Base-by-base conservation (phyloP, 2,888 invertebrate species). In the Xestia sexstrigata region DNA sequence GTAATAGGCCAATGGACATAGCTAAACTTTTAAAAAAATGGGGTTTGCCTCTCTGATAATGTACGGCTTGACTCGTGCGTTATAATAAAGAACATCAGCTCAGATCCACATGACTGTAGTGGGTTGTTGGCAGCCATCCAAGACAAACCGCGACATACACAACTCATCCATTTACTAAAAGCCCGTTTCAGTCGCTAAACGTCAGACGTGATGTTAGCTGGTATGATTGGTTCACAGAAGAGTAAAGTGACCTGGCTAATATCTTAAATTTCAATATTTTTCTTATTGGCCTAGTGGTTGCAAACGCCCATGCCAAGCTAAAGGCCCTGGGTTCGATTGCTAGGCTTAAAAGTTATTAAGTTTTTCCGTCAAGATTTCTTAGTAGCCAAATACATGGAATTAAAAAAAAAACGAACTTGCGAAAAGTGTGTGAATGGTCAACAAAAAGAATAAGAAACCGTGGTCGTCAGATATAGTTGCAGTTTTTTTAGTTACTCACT, bases 91-190 rank as follows among this genome's bases (percentile, higher is more conserved):
- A n/a, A 52, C 17, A 17, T 55, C 26, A 63, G 52, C 23, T 52
- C 60, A 23, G 49, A 62, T 30, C 45, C 23, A 62, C 47, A 60
- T 68, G 77, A 45, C 49, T n/a, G 45, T 52, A 55, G 35, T 26
- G 23, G 47, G 7, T 20, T 63, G 23, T 78, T 78, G 71, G 71
- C 70, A 55, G 52, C 23, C 2, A 6, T 23, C 63, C 47, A 70
- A 70, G 35, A 78, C 7, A 62, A 39, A 62, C 78, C 26, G 17
- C 42, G 30, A 76, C 39, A 60, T 68, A 66, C 58, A 68, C 39
- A 63, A 47, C 73, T 39, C 47, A 76, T 76, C 67, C 47, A 68
- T 60, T 39, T 60, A 68, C 47, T 49, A 67, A 67, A 76, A 76
- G 67, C 26, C 39, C 26, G 45, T 39, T 58, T 58, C 26, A 60